A percentile compares a stretch with the other conserved stretches of the same genome.
Conservation (phyloP, 2,113 vertebrate genomes). For the Gopherus evgoodei region DNA sequence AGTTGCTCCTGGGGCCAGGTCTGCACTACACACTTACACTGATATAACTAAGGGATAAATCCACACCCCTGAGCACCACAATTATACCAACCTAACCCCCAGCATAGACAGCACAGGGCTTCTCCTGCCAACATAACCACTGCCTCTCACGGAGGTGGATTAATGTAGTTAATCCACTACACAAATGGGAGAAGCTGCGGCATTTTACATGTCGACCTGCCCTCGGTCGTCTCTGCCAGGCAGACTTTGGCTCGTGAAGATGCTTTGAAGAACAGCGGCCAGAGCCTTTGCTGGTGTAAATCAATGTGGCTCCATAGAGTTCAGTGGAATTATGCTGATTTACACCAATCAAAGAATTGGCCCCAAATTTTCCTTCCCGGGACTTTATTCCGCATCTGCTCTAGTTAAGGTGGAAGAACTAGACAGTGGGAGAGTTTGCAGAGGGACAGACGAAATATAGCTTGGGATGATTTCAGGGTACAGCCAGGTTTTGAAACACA, state of each 20-base stretch:
- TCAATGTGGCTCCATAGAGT: neutral
- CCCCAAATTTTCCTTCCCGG: neutral
- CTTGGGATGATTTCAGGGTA: conserved; percentile 3
- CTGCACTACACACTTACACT: neutral
- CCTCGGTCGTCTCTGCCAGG: rapidly evolving
- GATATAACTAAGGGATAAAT: neutral
- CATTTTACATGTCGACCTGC: neutral
- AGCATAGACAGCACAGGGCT: neutral
- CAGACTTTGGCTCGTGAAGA: neutral
- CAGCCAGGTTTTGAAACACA: conserved; percentile 16
- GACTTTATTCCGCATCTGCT: neutral
- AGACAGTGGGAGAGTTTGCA: conserved; percentile 23
- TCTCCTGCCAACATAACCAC: no score
- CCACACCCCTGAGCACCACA: neutral
- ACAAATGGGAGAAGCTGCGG: neutral
- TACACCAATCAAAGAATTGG: neutral
- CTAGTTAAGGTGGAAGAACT: neutral
- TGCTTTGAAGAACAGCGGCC: rapidly evolving
- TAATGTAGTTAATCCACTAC: neutral
- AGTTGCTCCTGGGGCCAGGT: neutral
- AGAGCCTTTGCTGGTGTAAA: neutral
- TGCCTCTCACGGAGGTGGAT: neutral
- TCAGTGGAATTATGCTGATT: neutral
- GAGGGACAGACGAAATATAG: conserved; percentile 19
- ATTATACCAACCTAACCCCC: neutral